Conservation (phyloP, 2,113 vertebrate species). For the Tympanuchus pallidicinctus region DNA sequence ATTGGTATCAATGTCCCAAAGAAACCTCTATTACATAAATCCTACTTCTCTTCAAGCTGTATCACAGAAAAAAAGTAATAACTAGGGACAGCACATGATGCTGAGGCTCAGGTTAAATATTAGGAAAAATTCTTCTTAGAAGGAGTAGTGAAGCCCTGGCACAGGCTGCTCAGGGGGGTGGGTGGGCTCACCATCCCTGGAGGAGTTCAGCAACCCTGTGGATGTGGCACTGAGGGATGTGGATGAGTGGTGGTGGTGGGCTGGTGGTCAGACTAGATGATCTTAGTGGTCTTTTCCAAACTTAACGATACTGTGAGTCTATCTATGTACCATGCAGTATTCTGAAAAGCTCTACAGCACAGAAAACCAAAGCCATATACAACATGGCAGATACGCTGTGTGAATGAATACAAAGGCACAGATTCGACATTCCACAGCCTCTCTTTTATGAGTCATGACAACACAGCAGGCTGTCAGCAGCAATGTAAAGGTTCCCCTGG, state of each 20-base stretch:
- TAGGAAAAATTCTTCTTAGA: no score
- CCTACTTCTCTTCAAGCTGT: neutral
- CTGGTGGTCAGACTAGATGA: no score
- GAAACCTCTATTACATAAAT: neutral
- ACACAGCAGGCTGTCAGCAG: neutral
- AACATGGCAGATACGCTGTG: neutral
- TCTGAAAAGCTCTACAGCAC: neutral
- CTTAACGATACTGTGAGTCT: neutral
- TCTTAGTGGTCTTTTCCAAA: no score
- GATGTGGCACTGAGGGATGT: no score
- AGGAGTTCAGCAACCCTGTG: no score
- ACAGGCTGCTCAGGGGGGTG: no score
- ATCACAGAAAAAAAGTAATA: neutral
- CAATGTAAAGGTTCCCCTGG: fast-evolving
- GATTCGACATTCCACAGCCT: neutral
- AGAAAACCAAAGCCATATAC: neutral
- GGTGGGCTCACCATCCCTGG: no score
- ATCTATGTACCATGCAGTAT: neutral
- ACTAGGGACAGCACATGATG: neutral
- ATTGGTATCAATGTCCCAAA: neutral
- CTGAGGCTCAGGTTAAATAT: no score
- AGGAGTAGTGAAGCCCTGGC: no score
- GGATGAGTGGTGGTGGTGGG: no score
- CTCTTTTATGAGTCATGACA: neutral
- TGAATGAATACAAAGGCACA: neutral